A percentile compares a stretch with the other conserved stretches of the same genome.
These are phyloP conservation scores for Lasioglossum villosulum DNA, from an alignment of 2,888 invertebrate genomes.

Conservation along the genomic window DNA sequence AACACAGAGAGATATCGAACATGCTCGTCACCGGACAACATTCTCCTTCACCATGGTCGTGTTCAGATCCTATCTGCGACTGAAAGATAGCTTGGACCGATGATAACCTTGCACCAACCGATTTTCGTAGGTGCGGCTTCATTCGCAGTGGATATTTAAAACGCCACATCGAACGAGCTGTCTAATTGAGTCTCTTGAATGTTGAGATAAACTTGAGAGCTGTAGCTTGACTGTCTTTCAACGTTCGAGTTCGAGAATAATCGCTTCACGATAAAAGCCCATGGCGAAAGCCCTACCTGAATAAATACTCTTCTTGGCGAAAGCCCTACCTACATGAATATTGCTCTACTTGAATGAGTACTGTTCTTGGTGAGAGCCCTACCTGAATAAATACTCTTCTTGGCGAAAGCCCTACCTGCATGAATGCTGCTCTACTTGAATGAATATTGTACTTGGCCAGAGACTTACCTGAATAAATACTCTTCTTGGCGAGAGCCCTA, in stretches of 20 bases:
- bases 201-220: neutral
- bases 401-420: too few species aligned
- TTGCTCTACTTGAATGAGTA: too few species aligned
- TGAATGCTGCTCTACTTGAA: too few species aligned
- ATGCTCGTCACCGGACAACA: constrained; percentile 5
- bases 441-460: too few species aligned
- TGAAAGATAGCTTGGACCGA: neutral
- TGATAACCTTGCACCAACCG: neutral
- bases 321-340: too few species aligned
- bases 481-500: too few species aligned
- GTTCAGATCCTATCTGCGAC: constrained; percentile 1
- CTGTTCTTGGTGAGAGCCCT: too few species aligned
- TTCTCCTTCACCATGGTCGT: constrained; percentile 5
- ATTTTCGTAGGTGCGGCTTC: neutral
- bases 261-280: neutral
- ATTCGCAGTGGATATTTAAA: neutral
- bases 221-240: neutral
- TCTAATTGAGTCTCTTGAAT: neutral
- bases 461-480: too few species aligned
- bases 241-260: neutral
- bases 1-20: neutral
- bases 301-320: too few species aligned
- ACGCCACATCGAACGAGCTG: neutral
- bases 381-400: too few species aligned
- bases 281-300: too few species aligned